Conservation (phyloP, 2,113 vertebrate genomes). For the Glaucomys volans region DNA sequence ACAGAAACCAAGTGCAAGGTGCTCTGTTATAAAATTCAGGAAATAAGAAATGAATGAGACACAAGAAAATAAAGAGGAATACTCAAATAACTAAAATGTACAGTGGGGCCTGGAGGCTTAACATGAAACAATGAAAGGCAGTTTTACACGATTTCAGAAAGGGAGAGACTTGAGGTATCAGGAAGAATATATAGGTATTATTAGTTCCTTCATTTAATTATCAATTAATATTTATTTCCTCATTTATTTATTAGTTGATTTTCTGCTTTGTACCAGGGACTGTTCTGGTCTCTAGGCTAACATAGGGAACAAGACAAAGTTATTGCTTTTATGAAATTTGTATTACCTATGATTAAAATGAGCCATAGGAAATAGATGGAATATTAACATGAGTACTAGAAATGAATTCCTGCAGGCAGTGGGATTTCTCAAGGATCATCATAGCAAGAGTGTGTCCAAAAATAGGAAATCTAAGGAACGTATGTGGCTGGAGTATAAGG, state of each 20-base stretch:
- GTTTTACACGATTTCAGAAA: background rate
- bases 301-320: background rate
- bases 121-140: background rate
- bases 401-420: background rate
- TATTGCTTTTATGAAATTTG: background rate
- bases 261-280: background rate
- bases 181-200: background rate
- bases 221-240: background rate
- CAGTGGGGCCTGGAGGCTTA: background rate
- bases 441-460: background rate
- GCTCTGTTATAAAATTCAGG: background rate
- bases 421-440: background rate
- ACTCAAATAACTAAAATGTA: background rate
- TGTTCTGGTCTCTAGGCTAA: background rate
- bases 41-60: slow-evolving; percentile 29
- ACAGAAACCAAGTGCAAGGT: background rate
- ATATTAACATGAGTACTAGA: background rate
- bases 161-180: background rate
- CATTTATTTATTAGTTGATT: slow-evolving; percentile 8
- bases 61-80: slow-evolving; percentile 7
- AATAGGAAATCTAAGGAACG: background rate
- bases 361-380: background rate
- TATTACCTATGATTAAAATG: background rate
- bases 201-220: background rate
- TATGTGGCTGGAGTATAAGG: background rate